phyloP scores from a whole-genome alignment of 1,140 invertebrate genomes.

The Lutraria rhynchaena region DNA sequence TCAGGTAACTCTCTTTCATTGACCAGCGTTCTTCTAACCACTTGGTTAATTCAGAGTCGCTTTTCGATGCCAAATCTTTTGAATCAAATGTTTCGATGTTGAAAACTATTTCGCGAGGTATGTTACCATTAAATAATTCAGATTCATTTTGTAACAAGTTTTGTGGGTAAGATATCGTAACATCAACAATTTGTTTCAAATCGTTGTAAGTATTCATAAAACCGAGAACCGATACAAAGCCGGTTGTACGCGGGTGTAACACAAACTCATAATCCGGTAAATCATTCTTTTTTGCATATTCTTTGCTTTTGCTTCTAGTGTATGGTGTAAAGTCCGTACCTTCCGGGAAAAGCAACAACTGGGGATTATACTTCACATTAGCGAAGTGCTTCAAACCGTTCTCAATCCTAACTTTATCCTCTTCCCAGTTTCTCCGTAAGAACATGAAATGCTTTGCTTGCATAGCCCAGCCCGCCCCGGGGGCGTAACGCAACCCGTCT shows the following conservation, averaged over 20 bases:
- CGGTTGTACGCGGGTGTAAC: constrained; percentile 93
- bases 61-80: constrained; percentile 43
- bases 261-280: constrained; percentile 88
- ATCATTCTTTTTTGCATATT: constrained; percentile 88
- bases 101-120: constrained; percentile 77
- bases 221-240: constrained; percentile 87
- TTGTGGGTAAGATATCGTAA: constrained; percentile 75
- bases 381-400: constrained; percentile 89
- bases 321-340: constrained; percentile 91
- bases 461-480: constrained; percentile 94
- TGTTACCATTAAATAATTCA: constrained; percentile 69
- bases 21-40: constrained; percentile 73
- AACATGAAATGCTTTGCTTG: constrained; percentile 92
- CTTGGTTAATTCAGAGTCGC: constrained; percentile 58
- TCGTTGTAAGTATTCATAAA: constrained; percentile 85
- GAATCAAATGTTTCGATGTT: constrained; percentile 63
- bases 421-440: constrained; percentile 90
- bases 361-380: constrained; percentile 83
- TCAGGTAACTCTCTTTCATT: constrained; percentile 71
- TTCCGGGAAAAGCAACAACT: constrained; percentile 93
- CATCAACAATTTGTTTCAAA: constrained; percentile 75
- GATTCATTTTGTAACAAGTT: constrained; percentile 73
- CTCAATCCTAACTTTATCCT: constrained; percentile 87
- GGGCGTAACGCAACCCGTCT: constrained; percentile 89
- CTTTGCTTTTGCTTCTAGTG: constrained; percentile 88